phyloP scores from a whole-genome alignment of 2,888 invertebrate genomes.

The Habroteleia sp. region DNA sequence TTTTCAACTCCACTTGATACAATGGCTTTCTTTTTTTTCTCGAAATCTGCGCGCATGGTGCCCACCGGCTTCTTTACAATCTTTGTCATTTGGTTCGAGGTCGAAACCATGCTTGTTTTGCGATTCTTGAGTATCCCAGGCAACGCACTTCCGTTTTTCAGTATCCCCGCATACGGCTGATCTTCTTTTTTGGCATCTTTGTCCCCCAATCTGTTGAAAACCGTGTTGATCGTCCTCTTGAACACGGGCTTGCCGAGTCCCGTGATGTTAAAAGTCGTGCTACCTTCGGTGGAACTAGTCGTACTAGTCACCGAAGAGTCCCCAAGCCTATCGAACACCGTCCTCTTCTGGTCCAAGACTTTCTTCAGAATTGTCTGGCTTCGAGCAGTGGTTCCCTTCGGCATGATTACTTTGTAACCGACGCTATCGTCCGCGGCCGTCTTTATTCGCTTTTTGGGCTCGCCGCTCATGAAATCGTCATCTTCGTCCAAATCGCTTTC shows the following conservation, averaged over 20 bases:
- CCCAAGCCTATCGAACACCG: constrained; percentile 83
- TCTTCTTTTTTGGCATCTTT: constrained; percentile 73
- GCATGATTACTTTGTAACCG: constrained; percentile 82
- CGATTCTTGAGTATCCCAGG: constrained; percentile 74
- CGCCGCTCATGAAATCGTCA: constrained; percentile 48
- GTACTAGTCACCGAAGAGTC: constrained; percentile 81
- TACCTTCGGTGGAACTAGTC: constrained; percentile 71
- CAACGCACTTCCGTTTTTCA: constrained; percentile 73
- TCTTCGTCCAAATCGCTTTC: constrained; percentile 67
- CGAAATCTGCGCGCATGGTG: constrained; percentile 79
- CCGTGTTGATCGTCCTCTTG: constrained; percentile 73
- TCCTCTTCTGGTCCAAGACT: constrained; percentile 76
- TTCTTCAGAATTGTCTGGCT: constrained; percentile 80
- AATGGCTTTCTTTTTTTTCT: constrained; percentile 70
- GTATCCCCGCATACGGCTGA: constrained; percentile 67
- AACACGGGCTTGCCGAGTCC: constrained; percentile 76
- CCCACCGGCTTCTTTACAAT: constrained; percentile 68
- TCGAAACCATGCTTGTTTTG: constrained; percentile 55
- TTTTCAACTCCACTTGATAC: constrained; percentile 69
- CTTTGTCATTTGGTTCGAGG: constrained; percentile 62
- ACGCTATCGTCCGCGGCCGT: constrained; percentile 79
- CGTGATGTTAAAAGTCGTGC: constrained; percentile 77
- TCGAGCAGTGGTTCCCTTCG: constrained; percentile 79
- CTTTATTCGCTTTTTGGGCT: constrained; percentile 50
- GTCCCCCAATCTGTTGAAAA: constrained; percentile 79